phyloP scores from a whole-genome alignment of 2,888 invertebrate genomes.

The Coenonympha glycerion region DNA sequence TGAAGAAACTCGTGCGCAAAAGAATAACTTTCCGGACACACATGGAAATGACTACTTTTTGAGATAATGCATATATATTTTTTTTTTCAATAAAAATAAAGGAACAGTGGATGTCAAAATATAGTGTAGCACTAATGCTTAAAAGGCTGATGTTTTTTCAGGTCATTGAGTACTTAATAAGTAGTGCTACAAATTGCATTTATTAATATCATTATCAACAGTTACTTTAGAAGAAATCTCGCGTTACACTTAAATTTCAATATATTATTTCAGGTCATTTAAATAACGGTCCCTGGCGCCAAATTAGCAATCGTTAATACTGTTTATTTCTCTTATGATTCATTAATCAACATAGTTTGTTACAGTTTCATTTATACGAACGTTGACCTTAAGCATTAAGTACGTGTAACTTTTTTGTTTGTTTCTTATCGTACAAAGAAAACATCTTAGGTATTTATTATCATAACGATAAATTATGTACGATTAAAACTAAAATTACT shows the following conservation, averaged over 20 bases:
- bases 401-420: constrained; percentile 1
- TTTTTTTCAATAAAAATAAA: no score
- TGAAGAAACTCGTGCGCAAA: no score
- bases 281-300: constrained; percentile 6
- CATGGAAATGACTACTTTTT: no score
- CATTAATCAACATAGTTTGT: not conserved
- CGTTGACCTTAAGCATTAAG: not conserved
- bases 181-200: not conserved
- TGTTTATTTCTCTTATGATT: constrained; percentile 1
- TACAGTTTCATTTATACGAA: constrained; percentile 7
- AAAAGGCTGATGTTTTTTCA: no score
- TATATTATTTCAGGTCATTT: not conserved
- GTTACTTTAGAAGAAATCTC: not conserved
- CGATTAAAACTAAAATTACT: not conserved
- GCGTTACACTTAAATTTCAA: not conserved
- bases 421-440: not conserved
- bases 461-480: not conserved
- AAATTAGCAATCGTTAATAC: constrained; percentile 6
- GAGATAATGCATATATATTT: no score
- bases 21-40: no score
- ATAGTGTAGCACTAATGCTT: no score
- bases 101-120: no score
- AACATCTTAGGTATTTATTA: not conserved
- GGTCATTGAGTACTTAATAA: no score
- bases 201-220: not conserved